Evolutionary conservation across 2,888 invertebrate genomes (phyloP), one percentile per base, ranked within the genome.

Genomic region (Ormyrus thymus): DNA sequence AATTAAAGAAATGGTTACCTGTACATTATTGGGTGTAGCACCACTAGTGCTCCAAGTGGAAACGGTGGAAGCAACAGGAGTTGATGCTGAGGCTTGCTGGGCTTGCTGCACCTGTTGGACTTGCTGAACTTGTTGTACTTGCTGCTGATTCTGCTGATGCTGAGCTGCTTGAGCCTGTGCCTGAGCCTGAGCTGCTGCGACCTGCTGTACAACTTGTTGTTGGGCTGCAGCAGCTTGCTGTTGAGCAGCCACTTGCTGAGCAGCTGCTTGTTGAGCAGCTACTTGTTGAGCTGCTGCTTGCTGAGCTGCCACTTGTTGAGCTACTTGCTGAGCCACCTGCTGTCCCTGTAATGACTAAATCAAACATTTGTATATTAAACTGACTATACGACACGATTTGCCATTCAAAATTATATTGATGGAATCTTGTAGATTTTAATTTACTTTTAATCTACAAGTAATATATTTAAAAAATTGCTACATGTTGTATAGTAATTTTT

Each of bases 21-120:
- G 90, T 61, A 90, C 89, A 58, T 89, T 90, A 75, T 85, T 87
- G 6, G 88, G 87, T 5, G 90, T 87, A 48, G 86, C 84, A n/a
- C 87, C 89, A 48, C 88, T 88, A 11, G 89, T 89, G 53, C 85
- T 89, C 89, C 89, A 90, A 43, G 88, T 89, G 0, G 89, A 86
- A 15, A 85, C 86, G 0, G 88, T 89, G 50, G 86, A 90, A 1
- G 87, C 87, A 29, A 29, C 29, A 83, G 85, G 90, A 84, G 89
- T 90, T 83, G 87, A 83, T 83, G 87, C 83, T 5, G 89, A 90
- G 7, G 91, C 88, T 78, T 84, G 85, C 48, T 85, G 86, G 11
- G 85, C 85, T 78, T 88, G 87, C 58, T 82, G 85, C 79, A 74
- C 86, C 82, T 84, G 88, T 81, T 74, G 88, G 3, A 71, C 71